Conservation (phyloP, 2,113 vertebrate species). For the Psittacula cyanocephala region DNA sequence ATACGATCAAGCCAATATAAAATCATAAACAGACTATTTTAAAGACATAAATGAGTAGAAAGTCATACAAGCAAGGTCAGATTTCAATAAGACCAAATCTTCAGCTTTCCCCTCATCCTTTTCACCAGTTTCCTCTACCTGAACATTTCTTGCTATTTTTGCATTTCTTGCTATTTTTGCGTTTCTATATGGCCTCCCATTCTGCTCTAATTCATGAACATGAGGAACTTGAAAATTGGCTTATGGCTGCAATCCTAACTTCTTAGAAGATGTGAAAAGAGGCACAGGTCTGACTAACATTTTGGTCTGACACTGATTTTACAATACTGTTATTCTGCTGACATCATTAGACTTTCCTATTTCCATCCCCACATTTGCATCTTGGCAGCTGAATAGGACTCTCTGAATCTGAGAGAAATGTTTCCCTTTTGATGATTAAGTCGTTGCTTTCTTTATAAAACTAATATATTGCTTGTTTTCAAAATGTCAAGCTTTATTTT, state of each 20-base stretch:
- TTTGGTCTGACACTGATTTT: neutral
- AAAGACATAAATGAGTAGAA: neutral
- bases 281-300: neutral
- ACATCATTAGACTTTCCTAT: neutral
- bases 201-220: neutral
- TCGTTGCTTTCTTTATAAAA: neutral
- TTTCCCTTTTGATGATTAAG: neutral
- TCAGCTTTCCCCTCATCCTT: neutral
- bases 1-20: neutral
- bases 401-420: neutral
- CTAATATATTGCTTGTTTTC: neutral
- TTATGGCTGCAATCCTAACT: neutral
- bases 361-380: neutral
- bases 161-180: neutral
- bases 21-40: neutral
- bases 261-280: neutral
- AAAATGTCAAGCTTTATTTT: constrained; percentile 1
- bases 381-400: neutral
- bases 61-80: neutral
- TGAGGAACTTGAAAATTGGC: neutral
- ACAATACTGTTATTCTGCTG: neutral
- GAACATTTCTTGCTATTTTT: neutral
- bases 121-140: neutral
- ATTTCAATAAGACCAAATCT: neutral
- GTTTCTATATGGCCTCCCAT: neutral